These are phyloP conservation scores for Tenthredo mesomela DNA, from an alignment of 2,888 invertebrate species.

Conservation along the genomic window DNA sequence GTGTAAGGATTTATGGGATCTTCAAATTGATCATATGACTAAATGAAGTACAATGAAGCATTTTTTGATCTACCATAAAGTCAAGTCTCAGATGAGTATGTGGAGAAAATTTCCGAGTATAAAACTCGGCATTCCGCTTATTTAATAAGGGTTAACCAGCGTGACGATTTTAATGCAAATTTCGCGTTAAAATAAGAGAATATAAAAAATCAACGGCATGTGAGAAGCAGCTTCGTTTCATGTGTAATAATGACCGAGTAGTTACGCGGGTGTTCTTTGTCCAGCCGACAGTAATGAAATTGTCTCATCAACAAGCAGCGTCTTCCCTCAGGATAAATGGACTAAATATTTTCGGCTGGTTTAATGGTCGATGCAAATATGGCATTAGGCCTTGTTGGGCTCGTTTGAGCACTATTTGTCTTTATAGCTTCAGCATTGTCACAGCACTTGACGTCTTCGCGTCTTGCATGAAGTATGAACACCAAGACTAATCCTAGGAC, in stretches of 20 bases:
- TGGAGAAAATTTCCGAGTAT: not conserved
- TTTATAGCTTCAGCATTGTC: conserved; percentile 63
- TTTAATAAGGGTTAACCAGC: conserved; percentile 49
- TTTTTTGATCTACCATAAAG: conserved; percentile 56
- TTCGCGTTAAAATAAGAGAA: conserved; percentile 14
- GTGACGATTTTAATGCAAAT: conserved; percentile 53
- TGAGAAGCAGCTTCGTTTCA: conserved; percentile 53
- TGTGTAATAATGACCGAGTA: conserved; percentile 53
- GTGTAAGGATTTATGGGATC: not conserved
- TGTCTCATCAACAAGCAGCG: conserved; percentile 35
- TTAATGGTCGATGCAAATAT: conserved; percentile 45
- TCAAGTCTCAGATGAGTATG: not conserved
- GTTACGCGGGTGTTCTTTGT: conserved; percentile 59
- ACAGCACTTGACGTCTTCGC: conserved; percentile 12
- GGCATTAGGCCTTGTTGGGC: conserved; percentile 68
- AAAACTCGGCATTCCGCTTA: conserved; percentile 1
- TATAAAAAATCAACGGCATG: conserved; percentile 48
- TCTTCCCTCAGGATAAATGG: conserved; percentile 46
- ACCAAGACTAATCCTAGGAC: not conserved
- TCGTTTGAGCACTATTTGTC: conserved; percentile 67
- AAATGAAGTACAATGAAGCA: not conserved
- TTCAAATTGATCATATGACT: not conserved
- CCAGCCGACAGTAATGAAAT: conserved; percentile 58
- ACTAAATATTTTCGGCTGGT: conserved; percentile 58
- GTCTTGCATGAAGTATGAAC: not conserved